These are phyloP conservation scores for Neotoma lepida DNA, from an alignment of 2,113 vertebrate genomes.

Conservation along the genomic window DNA sequence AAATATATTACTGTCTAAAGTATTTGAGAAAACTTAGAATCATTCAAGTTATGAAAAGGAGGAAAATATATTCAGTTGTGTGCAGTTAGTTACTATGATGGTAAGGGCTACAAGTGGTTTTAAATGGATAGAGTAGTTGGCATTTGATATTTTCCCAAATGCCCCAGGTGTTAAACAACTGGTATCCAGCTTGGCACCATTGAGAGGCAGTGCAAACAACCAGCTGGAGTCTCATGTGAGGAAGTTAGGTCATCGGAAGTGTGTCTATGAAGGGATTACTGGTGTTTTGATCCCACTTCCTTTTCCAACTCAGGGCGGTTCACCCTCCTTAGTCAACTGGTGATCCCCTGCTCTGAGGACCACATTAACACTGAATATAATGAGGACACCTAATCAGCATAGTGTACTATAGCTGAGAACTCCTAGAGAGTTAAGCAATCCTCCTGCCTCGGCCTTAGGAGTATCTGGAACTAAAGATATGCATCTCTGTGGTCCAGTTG, in stretches of 20 bases:
- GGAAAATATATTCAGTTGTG: not conserved
- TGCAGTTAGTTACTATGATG: slow-evolving; percentile 21
- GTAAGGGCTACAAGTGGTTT: not conserved
- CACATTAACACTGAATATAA: not conserved
- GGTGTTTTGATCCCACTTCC: too few relatives aligned
- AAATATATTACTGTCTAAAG: not conserved
- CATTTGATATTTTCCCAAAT: not conserved
- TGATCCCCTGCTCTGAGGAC: too few relatives aligned
- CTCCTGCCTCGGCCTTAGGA: not conserved
- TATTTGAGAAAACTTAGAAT: slow-evolving; percentile 1
- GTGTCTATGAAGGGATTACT: too few relatives aligned
- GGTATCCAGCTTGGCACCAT: not conserved
- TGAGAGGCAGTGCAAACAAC: not conserved
- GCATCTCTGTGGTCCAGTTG: not conserved
- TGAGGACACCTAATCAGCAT: not conserved
- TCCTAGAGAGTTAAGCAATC: not conserved
- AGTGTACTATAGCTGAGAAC: not conserved
- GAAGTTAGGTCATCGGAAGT: not conserved
- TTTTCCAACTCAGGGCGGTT: not conserved
- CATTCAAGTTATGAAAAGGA: slow-evolving; percentile 35
- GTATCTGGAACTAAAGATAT: not conserved
- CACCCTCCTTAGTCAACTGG: not conserved
- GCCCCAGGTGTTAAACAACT: too few relatives aligned
- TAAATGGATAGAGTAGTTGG: not conserved
- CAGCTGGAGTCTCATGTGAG: not conserved